Base-by-base conservation (phyloP, 2,113 vertebrate species). In the Caloenas nicobarica region DNA sequence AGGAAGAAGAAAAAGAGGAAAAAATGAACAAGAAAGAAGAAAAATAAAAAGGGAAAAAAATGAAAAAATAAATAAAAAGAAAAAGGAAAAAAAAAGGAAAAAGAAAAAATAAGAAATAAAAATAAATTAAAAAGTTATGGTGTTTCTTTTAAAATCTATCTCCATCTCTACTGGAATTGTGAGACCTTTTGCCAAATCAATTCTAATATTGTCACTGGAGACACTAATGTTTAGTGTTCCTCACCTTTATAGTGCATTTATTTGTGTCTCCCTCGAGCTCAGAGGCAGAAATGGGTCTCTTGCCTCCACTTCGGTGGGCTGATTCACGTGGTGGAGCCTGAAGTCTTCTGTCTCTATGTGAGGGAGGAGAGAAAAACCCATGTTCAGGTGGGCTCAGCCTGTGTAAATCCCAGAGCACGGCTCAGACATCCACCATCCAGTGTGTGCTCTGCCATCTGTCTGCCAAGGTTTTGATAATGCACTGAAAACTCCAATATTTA, bases 241-340 rank as follows among this genome's bases (percentile, higher is more conserved):
- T 74, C 36, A 26, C 9, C 5, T 28, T 86, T 85, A 25, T 38
- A 23, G 29, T 9, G 42, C 22, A 17, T 46, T 57, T 84, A 25
- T 70, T 44, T 38, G 19, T 23, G 24, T 57, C 3, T 79, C 8
- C 11, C 16, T 61, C 9, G 0, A 34, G 34, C 14, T 60, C 33
- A 57, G 25, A 31, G 9, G 17, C 28, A 91, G 29, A 53, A 76
- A 54, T 9, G 5, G 4, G 7, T 3, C 7, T 76, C 8, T 34
- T 51, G 11, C 3, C 4, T 7, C 1, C 0, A 4, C 4, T 15
- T 11, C 31, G 31, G 23, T n/a, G 19, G 18, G 5, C 22, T 71
- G 33, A 73, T 70, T 73, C 57, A 38, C 9, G 42, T 0, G 1
- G 9, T 29, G 9, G 13, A 70, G 2, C 9, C 34, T 34, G 5